Evolutionary conservation across 1,140 invertebrate species (phyloP).

Genomic region (Bombus impatiens): DNA sequence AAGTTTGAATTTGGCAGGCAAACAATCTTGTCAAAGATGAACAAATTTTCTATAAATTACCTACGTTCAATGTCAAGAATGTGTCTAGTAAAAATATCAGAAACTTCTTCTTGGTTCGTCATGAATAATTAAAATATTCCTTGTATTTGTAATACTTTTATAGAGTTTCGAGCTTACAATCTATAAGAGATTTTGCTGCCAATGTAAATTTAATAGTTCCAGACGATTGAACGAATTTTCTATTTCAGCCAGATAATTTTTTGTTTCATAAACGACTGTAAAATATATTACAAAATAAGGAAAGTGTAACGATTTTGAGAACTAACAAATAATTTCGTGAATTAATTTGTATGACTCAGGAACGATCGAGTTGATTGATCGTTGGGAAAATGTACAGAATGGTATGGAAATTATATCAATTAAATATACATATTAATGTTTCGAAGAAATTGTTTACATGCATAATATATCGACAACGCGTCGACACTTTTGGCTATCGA

Average conservation of each 20-base stretch:
- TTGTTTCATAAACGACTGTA: too few relatives aligned
- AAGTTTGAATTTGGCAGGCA: not conserved
- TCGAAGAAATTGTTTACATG: not conserved
- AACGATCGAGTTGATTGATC: not conserved
- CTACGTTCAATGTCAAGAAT: not conserved
- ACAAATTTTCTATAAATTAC: not conserved
- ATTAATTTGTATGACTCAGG: too few relatives aligned
- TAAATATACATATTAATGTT: not conserved
- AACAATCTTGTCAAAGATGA: not conserved
- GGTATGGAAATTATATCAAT: not conserved
- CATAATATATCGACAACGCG: not conserved
- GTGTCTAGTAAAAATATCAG: not conserved
- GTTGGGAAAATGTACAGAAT: not conserved
- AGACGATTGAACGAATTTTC: too few relatives aligned
- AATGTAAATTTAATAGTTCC: too few relatives aligned
- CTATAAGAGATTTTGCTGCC: too few relatives aligned
- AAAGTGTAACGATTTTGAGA: not conserved
- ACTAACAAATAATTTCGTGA: not conserved
- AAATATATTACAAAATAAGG: not conserved
- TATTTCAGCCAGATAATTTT: too few relatives aligned
- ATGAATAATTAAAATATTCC: not conserved
- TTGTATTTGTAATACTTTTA: too few relatives aligned
- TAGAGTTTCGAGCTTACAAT: too few relatives aligned
- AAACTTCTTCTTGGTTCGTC: not conserved
- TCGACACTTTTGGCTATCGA: not conserved